Evolutionary conservation across 2,888 invertebrate genomes (phyloP), one percentile per base, ranked within the genome.

Genomic region (Macrosiphum euphorbiae): DNA sequence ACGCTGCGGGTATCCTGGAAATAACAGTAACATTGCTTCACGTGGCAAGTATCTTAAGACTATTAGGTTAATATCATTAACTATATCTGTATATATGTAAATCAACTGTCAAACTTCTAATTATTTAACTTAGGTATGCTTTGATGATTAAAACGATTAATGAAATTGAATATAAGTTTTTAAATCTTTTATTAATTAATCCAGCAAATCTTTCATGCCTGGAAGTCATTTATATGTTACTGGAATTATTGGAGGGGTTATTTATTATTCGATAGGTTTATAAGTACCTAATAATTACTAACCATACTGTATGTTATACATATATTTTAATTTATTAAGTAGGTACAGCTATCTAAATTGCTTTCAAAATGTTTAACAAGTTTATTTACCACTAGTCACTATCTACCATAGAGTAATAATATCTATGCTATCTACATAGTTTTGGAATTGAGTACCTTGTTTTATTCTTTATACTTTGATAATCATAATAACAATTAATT

Each of bases 11-110:
- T 78, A 47, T 91, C 44, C 28, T 55, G 55, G 85, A 44, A 55
- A 85, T 91, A 91, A 90, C n/a, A n/a, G 89, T 89, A 89, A 47
- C 47, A 47, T 89, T 47, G 10, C n/a, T 89, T 89, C 20, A 58
- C 41, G 58, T 58, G 16, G 41, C 88, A 61, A 58, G 3, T 61
- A 3, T 61, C 47, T 44, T 47, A 10, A 89, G 61, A 41, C 13
- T 58, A 88, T 88, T 90, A 28, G 41, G 47, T 26, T 41, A 78
- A 90, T 67, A n/a, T 90, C 11, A 55, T 55, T 85, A 41, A 61
- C 16, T 91, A 55, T 13, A 26, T 41, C 26, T 35, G 41, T 26
- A 41, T 85, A 91, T n/a, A 50, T 52, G 20, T 35, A 35, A 35
- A 52, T 28, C 28, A 78, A 78, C 24, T n/a, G 50, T 78, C 20